Conservation (phyloP, 2,113 vertebrate genomes). For the Pangasianodon gigas region DNA sequence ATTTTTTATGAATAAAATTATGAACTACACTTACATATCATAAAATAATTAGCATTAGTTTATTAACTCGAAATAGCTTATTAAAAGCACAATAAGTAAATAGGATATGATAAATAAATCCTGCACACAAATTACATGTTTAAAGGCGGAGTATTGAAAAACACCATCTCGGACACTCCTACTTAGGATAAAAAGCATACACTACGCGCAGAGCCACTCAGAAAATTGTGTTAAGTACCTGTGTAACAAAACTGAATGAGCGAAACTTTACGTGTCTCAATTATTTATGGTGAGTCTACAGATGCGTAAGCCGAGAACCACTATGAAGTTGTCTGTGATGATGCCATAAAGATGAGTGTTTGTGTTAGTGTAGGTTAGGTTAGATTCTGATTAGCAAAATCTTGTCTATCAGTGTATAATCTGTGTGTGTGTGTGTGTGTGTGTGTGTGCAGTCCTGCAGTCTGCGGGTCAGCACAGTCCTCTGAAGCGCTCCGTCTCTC, state of each 20-base stretch:
- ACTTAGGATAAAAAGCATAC: too few species aligned
- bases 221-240: neutral
- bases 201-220: too few species aligned
- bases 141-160: too few species aligned
- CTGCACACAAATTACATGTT: too few species aligned
- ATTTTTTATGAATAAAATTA: too few species aligned
- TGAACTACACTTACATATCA: too few species aligned
- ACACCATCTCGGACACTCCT: too few species aligned
- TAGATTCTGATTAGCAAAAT: neutral
- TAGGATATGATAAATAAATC: too few species aligned
- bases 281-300: too few species aligned
- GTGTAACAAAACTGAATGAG: neutral
- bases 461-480: conserved; percentile 93
- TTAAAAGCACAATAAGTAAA: too few species aligned
- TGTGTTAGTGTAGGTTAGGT: neutral
- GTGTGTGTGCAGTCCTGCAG: conserved; percentile 71
- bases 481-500: conserved; percentile 98
- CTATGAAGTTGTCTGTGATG: neutral
- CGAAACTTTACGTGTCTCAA: neutral
- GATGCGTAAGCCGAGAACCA: neutral
- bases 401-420: neutral
- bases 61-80: too few species aligned
- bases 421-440: conserved; percentile 29
- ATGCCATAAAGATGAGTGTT: neutral
- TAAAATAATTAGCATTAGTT: too few species aligned